Evolutionary conservation across 2,797 vertebrate species (phyloP).

Genomic region (Pelodytes ibericus): DNA sequence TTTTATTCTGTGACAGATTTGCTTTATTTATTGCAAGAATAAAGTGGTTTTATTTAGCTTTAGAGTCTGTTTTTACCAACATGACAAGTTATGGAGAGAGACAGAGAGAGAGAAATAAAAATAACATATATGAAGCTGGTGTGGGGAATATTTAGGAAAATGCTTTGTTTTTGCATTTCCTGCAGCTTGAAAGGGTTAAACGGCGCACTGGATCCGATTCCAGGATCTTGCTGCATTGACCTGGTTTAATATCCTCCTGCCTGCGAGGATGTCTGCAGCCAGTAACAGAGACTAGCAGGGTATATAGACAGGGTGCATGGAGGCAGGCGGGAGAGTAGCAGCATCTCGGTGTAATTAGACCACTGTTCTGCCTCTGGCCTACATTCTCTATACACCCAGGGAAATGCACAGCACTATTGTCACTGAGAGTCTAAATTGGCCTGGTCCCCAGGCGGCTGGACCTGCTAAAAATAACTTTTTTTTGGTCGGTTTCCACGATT

Average conservation of each 20-base stretch:
- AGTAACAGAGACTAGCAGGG: neutral
- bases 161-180: too few relatives aligned
- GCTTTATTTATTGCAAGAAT: too few relatives aligned
- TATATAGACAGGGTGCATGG: neutral
- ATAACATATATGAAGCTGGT: too few relatives aligned
- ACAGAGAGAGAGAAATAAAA: too few relatives aligned
- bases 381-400: conserved; percentile 51
- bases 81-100: too few relatives aligned
- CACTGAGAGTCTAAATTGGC: conserved; percentile 50
- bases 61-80: too few relatives aligned
- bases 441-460: conserved; percentile 12
- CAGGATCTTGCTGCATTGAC: neutral
- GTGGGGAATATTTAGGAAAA: too few relatives aligned
- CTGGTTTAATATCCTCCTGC: neutral
- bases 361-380: conserved; percentile 52
- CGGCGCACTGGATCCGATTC: too few relatives aligned
- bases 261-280: neutral
- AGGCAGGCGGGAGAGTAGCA: conserved; percentile 9
- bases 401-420: conserved; percentile 46
- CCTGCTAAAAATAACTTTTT: conserved; percentile 46
- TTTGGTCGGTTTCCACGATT: conserved; percentile 47
- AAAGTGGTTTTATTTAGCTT: too few relatives aligned
- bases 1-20: too few relatives aligned
- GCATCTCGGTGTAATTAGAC: conserved; percentile 47
- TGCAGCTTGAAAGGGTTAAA: too few relatives aligned